Conservation (phyloP, 1,140 invertebrate genomes). For the Magallana angulata region DNA sequence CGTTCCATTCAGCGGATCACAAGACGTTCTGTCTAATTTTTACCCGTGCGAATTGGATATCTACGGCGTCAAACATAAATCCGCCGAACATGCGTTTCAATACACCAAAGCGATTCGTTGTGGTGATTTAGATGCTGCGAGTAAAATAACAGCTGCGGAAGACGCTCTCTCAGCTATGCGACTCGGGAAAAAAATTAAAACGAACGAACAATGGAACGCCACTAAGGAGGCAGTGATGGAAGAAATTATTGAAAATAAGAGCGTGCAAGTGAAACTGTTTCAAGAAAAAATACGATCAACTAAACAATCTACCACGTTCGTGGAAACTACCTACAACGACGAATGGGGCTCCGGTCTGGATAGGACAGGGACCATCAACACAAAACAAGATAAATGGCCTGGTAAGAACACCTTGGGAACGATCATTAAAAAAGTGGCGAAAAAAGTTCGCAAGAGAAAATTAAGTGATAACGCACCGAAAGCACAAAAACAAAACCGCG, state of each 20-base stretch:
- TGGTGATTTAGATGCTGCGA: not conserved
- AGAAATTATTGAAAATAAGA: not conserved
- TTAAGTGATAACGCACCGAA: not conserved
- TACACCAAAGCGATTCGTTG: not conserved
- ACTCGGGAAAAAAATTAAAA: not conserved
- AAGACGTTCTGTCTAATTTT: slow-evolving; percentile 7
- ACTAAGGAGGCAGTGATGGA: not conserved
- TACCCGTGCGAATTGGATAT: not conserved
- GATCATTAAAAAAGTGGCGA: slow-evolving; percentile 3
- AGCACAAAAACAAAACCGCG: not conserved
- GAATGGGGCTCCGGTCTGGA: not conserved
- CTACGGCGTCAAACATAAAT: slow-evolving; percentile 2
- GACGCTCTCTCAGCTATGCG: not conserved
- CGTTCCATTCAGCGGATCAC: not conserved
- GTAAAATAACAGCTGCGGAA: not conserved
- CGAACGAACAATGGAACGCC: not conserved
- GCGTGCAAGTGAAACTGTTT: not conserved
- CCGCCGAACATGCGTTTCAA: not conserved
- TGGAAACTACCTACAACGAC: not conserved
- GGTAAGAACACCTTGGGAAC: not conserved
- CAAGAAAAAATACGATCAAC: not conserved
- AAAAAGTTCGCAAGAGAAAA: slow-evolving; percentile 3
- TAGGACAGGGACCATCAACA: not conserved
- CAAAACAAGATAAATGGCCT: not conserved
- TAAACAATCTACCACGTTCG: not conserved